These are phyloP conservation scores for Crossaster papposus DNA, from an alignment of 53 echinoderm and acorn worm species.

Conservation along the genomic window DNA sequence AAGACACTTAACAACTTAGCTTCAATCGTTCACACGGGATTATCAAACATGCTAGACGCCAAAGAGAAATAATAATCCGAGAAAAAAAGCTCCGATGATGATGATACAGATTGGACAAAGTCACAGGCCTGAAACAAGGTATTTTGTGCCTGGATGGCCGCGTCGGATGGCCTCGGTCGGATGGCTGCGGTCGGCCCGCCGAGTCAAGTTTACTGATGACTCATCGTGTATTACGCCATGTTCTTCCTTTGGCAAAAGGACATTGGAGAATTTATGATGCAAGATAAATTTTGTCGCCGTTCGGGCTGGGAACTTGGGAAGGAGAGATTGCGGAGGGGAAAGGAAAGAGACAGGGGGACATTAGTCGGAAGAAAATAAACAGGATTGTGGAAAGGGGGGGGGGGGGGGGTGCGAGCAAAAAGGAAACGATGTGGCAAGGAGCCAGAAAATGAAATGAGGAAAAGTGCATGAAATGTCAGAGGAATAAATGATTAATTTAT, in stretches of 20 bases:
- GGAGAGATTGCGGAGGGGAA: slow-evolving; percentile 2
- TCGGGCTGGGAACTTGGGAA: slow-evolving; percentile 24
- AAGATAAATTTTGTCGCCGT: slow-evolving; percentile 52
- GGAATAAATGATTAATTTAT: slow-evolving; percentile 34
- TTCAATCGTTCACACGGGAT: not conserved
- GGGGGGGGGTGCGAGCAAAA: not conserved
- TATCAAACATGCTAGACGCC: not conserved
- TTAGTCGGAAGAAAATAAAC: slow-evolving; percentile 35
- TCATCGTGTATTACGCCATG: slow-evolving; percentile 21
- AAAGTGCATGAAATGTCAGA: slow-evolving; percentile 18
- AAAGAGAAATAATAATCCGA: not conserved
- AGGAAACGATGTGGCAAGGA: not conserved
- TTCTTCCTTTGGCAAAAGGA: slow-evolving; percentile 11
- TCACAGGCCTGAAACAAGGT: slow-evolving; percentile 50
- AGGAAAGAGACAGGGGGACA: slow-evolving; percentile 16
- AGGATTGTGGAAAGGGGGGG: not conserved
- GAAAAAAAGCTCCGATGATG: not conserved
- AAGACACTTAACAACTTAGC: not conserved
- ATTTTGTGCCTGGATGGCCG: not conserved
- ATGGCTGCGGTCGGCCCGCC: slow-evolving; percentile 11
- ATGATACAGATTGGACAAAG: slow-evolving; percentile 27
- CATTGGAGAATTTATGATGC: slow-evolving; percentile 47
- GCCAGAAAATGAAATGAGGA: not conserved
- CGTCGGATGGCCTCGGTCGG: no score
- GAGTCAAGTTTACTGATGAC: slow-evolving; percentile 56